Conservation (phyloP, 1,140 invertebrate genomes). For the Pogonognathellus flavescens region DNA sequence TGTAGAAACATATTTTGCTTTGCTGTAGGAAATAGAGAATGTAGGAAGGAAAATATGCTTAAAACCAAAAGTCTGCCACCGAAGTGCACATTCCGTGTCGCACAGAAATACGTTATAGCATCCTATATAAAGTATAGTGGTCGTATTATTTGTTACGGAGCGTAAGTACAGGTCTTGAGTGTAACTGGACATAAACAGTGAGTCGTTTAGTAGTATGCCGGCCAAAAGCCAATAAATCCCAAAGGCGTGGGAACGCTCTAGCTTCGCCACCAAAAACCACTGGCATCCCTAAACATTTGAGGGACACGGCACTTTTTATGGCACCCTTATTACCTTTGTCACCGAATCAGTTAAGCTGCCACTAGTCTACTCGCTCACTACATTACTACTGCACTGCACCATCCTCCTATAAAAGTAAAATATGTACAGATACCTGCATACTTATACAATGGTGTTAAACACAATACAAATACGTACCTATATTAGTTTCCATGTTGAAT, state of each 20-base stretch:
- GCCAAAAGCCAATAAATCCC: constrained; percentile 60
- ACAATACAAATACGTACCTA: no score
- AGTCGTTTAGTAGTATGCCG: constrained; percentile 46
- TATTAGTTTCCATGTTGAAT: no score
- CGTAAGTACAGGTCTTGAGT: neutral
- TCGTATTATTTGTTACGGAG: no score
- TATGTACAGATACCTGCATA: neutral
- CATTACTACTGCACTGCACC: neutral
- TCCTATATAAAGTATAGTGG: neutral
- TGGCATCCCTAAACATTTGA: constrained; percentile 13
- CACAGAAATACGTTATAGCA: neutral
- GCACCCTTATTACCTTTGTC: constrained; percentile 61
- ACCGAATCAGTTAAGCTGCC: constrained; percentile 51
- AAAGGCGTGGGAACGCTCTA: constrained; percentile 65
- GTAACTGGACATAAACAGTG: constrained; percentile 45
- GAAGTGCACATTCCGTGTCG: neutral
- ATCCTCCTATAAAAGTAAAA: neutral
- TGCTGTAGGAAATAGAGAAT: no score
- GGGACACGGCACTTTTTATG: constrained; percentile 65
- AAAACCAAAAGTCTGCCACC: neutral
- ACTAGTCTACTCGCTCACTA: constrained; percentile 7
- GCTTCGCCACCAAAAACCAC: constrained; percentile 53
- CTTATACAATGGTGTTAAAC: neutral
- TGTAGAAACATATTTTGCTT: no score
- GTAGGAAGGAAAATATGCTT: no score